These are phyloP conservation scores for Silurus meridionalis DNA, from an alignment of 2,113 vertebrate species.

Conservation along the genomic window DNA sequence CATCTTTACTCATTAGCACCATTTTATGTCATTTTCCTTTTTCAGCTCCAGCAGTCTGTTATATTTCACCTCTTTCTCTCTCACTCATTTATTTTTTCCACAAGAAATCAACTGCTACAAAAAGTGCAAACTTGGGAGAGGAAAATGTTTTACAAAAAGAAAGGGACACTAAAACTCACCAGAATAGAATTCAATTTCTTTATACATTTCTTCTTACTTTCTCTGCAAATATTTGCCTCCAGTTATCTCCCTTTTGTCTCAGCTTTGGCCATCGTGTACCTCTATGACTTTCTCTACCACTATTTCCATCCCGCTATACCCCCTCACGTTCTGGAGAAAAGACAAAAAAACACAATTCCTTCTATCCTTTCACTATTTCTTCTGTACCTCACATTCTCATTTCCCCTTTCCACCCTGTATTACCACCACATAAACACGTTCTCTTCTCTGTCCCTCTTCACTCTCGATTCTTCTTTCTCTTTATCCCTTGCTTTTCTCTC, in stretches of 20 bases:
- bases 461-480: constrained; percentile 1
- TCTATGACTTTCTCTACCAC: constrained; percentile 16
- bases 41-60: neutral
- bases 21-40: neutral
- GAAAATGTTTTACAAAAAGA: constrained; percentile 4
- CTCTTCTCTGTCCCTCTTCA: constrained; percentile 30
- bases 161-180: constrained; percentile 1
- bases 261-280: constrained; percentile 31
- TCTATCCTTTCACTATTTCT: constrained; percentile 58
- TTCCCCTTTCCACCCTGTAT: constrained; percentile 52
- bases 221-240: constrained; percentile 13
- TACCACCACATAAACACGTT: constrained; percentile 47
- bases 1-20: constrained; percentile 2
- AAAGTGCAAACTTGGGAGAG: neutral
- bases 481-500: constrained; percentile 38
- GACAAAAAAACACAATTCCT: constrained; percentile 36
- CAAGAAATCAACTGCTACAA: neutral
- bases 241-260: constrained; percentile 34
- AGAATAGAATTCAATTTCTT: neutral
- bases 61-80: neutral
- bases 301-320: neutral
- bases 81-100: neutral
- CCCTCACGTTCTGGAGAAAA: constrained; percentile 32
- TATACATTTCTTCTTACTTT: neutral
- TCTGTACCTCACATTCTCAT: constrained; percentile 56